These are phyloP conservation scores for Progne subis DNA, from an alignment of 2,113 vertebrate species.

Conservation along the genomic window DNA sequence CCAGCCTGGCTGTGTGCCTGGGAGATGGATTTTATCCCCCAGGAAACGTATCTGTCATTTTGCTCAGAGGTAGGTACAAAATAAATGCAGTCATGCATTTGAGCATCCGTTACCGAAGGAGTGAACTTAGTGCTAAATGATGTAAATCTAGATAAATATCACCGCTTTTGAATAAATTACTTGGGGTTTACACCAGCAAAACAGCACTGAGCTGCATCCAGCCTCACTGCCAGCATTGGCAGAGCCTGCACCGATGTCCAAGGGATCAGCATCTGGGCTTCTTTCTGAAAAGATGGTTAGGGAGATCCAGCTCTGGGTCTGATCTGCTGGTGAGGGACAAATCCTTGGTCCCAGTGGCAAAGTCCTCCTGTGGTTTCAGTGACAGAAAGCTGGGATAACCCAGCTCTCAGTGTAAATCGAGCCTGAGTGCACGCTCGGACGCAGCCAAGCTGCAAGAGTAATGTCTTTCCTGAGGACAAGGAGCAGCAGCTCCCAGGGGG, in stretches of 20 bases:
- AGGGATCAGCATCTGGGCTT: not conserved
- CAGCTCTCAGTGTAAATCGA: accelerated
- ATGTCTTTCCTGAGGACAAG: not conserved
- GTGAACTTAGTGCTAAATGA: not conserved
- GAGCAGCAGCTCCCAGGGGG: not conserved
- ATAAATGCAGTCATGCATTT: constrained; percentile 40
- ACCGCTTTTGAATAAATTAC: constrained; percentile 28
- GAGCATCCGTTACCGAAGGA: constrained; percentile 24
- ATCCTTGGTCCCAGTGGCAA: not conserved
- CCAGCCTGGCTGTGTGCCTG: not conserved
- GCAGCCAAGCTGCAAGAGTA: not conserved
- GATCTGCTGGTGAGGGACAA: not conserved
- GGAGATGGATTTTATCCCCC: constrained; percentile 59
- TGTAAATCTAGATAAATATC: constrained; percentile 65
- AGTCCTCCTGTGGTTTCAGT: not conserved
- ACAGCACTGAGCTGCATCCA: not conserved
- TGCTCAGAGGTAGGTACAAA: constrained; percentile 39
- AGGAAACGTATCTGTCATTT: constrained; percentile 65
- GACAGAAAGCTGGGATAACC: accelerated
- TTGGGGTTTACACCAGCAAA: not conserved
- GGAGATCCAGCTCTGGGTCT: not conserved
- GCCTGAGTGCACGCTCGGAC: not conserved
- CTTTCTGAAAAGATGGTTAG: not conserved
- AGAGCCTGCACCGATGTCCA: not conserved
- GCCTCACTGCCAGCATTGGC: not conserved